Evolutionary conservation across 1,140 invertebrate genomes (phyloP).

Genomic region (Lepidurus arcticus): DNA sequence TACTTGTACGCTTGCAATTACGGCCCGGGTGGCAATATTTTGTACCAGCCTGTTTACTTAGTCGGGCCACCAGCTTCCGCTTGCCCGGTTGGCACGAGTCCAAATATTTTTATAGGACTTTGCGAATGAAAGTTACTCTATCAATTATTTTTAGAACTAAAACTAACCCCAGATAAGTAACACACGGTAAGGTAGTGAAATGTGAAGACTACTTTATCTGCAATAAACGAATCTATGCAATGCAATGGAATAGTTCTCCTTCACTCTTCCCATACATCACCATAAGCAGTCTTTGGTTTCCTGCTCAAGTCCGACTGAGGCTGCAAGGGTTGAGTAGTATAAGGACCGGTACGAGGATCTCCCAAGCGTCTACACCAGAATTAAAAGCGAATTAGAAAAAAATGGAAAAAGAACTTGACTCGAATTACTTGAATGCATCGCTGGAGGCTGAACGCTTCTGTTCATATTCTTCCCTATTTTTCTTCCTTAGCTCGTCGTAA

Average conservation of each 20-base stretch:
- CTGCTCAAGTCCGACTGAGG: neutral
- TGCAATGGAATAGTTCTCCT: neutral
- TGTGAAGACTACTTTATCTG: neutral
- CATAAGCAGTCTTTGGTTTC: conserved; percentile 29
- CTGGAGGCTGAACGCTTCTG: conserved; percentile 24
- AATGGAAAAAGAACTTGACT: neutral
- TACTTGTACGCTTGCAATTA: neutral
- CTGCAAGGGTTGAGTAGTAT: neutral
- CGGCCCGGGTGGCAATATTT: conserved; percentile 23
- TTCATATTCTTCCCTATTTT: conserved; percentile 32
- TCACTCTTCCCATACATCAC: conserved; percentile 34
- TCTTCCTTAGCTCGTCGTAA: conserved; percentile 28
- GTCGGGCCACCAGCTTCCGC: conserved; percentile 33
- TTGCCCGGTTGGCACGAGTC: conserved; percentile 35
- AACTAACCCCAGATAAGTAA: no score
- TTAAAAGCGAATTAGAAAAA: neutral
- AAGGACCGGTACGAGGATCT: neutral
- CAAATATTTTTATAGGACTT: neutral
- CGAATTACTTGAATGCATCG: neutral
- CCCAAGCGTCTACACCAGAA: neutral
- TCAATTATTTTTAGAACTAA: neutral
- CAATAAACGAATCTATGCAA: neutral
- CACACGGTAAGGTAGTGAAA: no score
- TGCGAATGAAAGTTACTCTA: neutral
- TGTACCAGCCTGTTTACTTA: conserved; percentile 28